These are phyloP conservation scores for Sebastes hubbsi DNA, from an alignment of 2,797 vertebrate genomes.

Conservation along the genomic window DNA sequence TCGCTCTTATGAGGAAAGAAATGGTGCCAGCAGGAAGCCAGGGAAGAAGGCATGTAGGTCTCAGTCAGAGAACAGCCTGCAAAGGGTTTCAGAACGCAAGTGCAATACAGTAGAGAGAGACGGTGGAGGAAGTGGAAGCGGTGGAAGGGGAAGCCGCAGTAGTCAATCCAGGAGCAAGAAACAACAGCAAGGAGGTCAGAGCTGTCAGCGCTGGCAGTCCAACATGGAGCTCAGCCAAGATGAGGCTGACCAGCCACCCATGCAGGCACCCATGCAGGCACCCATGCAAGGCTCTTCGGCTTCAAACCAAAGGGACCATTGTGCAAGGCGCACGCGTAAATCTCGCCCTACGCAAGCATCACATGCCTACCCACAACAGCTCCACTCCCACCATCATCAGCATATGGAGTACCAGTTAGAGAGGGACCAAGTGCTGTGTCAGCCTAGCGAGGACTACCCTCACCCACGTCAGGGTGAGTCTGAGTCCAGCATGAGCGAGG, in stretches of 20 bases:
- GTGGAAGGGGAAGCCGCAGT: constrained; percentile 51
- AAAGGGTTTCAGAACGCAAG: constrained; percentile 78
- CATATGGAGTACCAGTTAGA: constrained; percentile 71
- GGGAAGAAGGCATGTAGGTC: constrained; percentile 85
- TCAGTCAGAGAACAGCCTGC: constrained; percentile 87
- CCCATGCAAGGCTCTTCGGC: constrained; percentile 20
- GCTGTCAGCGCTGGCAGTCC: constrained; percentile 82
- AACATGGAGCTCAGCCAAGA: constrained; percentile 87
- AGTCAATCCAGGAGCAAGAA: constrained; percentile 71
- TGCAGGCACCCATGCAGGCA: constrained; percentile 27
- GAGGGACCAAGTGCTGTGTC: constrained; percentile 55
- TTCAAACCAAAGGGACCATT: constrained; percentile 51
- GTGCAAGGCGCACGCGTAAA: constrained; percentile 59
- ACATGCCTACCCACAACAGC: constrained; percentile 46
- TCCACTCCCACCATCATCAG: constrained; percentile 54
- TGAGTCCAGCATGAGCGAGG: constrained; percentile 87
- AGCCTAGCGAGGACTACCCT: constrained; percentile 59
- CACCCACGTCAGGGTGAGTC: constrained; percentile 77
- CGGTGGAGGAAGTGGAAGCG: constrained; percentile 62
- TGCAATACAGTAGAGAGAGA: constrained; percentile 85
- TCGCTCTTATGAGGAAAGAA: constrained; percentile 79
- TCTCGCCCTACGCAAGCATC: constrained; percentile 50
- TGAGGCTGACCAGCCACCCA: constrained; percentile 65
- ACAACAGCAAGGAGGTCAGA: constrained; percentile 48
- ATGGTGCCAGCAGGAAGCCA: constrained; percentile 64